phyloP scores from a whole-genome alignment of 2,797 vertebrate genomes.

The Chloroceryle amazona region DNA sequence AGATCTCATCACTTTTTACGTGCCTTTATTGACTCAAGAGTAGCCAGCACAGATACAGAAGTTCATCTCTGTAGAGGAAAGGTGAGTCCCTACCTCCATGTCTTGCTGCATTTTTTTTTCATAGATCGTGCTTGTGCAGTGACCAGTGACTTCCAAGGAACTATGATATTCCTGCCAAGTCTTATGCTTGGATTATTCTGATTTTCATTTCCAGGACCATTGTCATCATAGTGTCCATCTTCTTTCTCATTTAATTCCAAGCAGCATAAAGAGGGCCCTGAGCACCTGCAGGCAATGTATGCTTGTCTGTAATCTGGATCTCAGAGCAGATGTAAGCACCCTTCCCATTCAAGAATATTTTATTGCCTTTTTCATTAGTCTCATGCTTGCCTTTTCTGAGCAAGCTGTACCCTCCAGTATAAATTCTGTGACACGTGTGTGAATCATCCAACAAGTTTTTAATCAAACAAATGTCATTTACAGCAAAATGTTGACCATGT shows the following conservation, averaged over 20 bases:
- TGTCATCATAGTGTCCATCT: not conserved
- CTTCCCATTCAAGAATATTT: not conserved
- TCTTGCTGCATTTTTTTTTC: not conserved
- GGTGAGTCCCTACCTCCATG: not conserved
- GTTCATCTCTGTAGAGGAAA: not conserved
- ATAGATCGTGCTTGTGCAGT: not conserved
- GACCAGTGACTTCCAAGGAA: not conserved
- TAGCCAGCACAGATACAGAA: not conserved
- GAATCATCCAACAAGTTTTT: not conserved
- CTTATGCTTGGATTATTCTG: not conserved
- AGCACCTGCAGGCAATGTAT: not conserved
- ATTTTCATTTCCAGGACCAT: not conserved
- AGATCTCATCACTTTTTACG: not conserved
- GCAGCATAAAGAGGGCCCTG: not conserved
- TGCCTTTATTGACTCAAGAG: not conserved
- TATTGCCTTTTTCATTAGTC: not conserved
- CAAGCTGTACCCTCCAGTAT: not conserved
- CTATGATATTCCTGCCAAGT: not conserved
- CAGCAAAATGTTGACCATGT: not conserved
- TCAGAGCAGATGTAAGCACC: not conserved
- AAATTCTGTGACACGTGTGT: not conserved
- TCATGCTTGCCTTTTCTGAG: not conserved
- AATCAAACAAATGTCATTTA: not conserved
- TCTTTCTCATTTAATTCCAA: not conserved
- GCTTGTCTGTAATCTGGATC: not conserved